Evolutionary conservation across 2,888 invertebrate species (phyloP).

Genomic region (Byasa hedistus): DNA sequence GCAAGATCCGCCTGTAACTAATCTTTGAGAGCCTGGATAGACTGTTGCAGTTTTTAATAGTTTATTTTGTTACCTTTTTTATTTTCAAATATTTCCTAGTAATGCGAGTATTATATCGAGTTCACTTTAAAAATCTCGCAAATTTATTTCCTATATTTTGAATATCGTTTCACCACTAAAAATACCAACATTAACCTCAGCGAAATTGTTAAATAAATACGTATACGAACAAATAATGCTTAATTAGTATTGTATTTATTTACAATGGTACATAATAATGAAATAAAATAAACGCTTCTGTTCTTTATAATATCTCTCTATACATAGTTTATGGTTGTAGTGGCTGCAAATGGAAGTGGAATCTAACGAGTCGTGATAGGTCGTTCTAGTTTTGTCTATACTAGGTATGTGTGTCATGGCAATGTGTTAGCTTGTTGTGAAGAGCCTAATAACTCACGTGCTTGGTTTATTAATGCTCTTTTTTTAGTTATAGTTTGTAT

Average conservation of each 20-base stretch:
- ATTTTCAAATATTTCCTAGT: no score
- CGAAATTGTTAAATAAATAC: no score
- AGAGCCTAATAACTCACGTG: background rate
- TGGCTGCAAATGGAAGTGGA: constrained; percentile 32
- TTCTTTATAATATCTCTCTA: constrained; percentile 2
- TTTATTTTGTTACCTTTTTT: no score
- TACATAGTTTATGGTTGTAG: constrained; percentile 2
- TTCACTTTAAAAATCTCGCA: no score
- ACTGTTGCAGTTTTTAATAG: no score
- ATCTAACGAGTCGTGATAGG: constrained; percentile 33
- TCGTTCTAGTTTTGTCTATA: constrained; percentile 46
- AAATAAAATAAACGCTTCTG: constrained; percentile 3
- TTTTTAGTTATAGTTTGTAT: background rate
- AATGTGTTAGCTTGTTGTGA: constrained; percentile 40
- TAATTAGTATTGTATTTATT: background rate
- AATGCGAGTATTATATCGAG: no score
- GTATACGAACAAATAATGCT: no score
- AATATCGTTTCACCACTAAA: no score
- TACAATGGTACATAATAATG: background rate
- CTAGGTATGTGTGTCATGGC: constrained; percentile 64
- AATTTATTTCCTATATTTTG: no score
- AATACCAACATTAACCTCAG: no score
- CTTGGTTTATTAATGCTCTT: background rate
- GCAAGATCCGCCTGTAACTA: no score
- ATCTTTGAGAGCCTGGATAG: no score